A percentile compares a stretch with the other conserved stretches of the same genome.
Evolutionary conservation across 2,888 invertebrate species (phyloP).

Genomic region (Caenorhabditis macrosperma): DNA sequence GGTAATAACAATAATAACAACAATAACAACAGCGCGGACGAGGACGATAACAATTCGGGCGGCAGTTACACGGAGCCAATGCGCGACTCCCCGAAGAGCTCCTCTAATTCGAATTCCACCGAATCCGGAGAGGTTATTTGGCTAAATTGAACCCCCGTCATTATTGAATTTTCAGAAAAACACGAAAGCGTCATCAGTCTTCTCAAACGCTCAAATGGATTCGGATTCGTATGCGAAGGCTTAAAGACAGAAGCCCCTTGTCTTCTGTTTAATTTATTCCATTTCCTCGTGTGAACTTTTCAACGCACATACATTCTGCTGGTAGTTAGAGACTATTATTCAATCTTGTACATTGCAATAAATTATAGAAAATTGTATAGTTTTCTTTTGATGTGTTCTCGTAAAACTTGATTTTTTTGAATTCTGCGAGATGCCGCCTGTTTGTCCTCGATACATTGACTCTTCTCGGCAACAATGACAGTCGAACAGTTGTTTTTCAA

Average conservation of each 20-base stretch:
- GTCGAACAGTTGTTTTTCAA: background rate
- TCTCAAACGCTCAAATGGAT: conserved; percentile 39
- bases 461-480: background rate
- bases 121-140: conserved; percentile 24
- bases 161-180: conserved; percentile 19
- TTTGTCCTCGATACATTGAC: no score
- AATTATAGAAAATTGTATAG: conserved; percentile 1
- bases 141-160: background rate
- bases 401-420: background rate
- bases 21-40: conserved; percentile 21
- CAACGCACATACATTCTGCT: background rate
- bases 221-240: conserved; percentile 37
- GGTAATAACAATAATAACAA: conserved; percentile 28
- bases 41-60: conserved; percentile 34
- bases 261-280: conserved; percentile 41
- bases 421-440: no score
- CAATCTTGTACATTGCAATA: conserved; percentile 16
- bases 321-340: conserved; percentile 40
- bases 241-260: conserved; percentile 13
- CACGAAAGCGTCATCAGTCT: background rate
- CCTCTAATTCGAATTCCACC: conserved; percentile 11
- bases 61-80: conserved; percentile 51
- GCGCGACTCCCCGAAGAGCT: conserved; percentile 38
- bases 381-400: background rate
- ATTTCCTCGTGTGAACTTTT: background rate